Evolutionary conservation across 1,140 invertebrate genomes (phyloP).

Genomic region (Oscheius sp.): DNA sequence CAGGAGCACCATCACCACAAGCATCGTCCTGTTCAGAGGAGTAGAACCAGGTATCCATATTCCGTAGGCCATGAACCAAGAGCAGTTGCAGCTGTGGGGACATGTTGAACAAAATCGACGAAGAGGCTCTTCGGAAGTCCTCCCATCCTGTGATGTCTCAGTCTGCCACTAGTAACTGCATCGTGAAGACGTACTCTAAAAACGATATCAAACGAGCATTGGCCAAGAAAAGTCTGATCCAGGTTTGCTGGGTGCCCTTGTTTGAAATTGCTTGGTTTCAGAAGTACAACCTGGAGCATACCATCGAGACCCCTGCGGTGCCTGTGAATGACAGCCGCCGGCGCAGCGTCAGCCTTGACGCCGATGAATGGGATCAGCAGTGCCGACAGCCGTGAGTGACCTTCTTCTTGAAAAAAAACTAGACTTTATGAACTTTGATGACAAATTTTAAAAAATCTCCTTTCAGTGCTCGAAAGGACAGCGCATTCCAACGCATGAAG

Average conservation of each 20-base stretch:
- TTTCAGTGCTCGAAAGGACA: conserved; percentile 6
- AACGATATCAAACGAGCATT: background rate
- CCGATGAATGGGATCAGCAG: background rate
- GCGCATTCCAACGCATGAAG: conserved; percentile 16
- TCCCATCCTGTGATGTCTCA: background rate
- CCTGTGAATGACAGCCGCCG: background rate
- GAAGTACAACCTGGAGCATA: conserved; percentile 2
- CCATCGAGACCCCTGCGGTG: background rate
- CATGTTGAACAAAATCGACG: conserved; percentile 1
- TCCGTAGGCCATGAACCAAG: background rate
- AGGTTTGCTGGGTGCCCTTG: background rate
- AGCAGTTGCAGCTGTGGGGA: background rate
- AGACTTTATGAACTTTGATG: background rate
- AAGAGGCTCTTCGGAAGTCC: background rate
- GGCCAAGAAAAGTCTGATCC: conserved; percentile 14
- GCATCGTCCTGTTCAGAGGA: background rate
- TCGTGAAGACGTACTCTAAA: background rate
- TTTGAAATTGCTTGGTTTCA: background rate
- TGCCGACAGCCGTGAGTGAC: background rate
- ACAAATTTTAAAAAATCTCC: background rate
- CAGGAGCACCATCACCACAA: background rate
- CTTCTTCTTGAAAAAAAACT: background rate
- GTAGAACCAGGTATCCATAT: background rate
- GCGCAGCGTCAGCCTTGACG: background rate
- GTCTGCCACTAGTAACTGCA: background rate